Base-by-base conservation (phyloP, 2,797 vertebrate species). In the Allobates femoralis region DNA sequence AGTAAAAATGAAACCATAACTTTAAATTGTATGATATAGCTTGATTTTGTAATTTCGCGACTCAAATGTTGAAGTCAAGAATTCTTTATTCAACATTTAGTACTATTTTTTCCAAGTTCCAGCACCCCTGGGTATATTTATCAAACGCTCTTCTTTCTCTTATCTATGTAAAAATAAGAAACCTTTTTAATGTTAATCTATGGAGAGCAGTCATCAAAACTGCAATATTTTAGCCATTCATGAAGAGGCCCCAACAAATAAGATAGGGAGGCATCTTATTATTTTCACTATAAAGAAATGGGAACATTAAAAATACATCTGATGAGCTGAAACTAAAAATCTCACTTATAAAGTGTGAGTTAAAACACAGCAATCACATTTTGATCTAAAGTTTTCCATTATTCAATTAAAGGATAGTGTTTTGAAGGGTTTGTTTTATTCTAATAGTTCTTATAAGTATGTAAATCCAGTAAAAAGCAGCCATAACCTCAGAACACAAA, bases 191-290 rank as follows among this genome's bases (percentile, higher is more conserved):
- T 81, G 60, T 81, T 81, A 67, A 30, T 66, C 62, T 81, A 50
- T 46, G 60, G 78, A 80, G 78, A 80, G 56, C n/a, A 80, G 34
- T 79, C 78, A 62, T 78, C 76, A 78, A 78, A 79, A 79, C 56
- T 62, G 77, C 21, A 34, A 41, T 62, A 79, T 41, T 79, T 79
- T 79, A 79, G 34, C 58, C 56, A 46, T 60, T 79, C 77, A 79
- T 79, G 77, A 79, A 79, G 55, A 62, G 34, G 77, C 32, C 56
- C 32, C 56, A 62, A 79, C 77, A 79, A 58, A 58, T 79, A 60
- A 62, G 56, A 79, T 41, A 79, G 18, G 32, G 30, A 32, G 75
- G 51, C 26, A 56, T 77, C 75, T 77, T 77, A 77, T 30, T 77
- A 77, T 55, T 55, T 30, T 55, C 26, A 55, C 75, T 77, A 55